Evolutionary conservation across 2,797 vertebrate genomes (phyloP), one percentile per base, ranked within the genome.

Genomic region (Cyprinodon diabolis): DNA sequence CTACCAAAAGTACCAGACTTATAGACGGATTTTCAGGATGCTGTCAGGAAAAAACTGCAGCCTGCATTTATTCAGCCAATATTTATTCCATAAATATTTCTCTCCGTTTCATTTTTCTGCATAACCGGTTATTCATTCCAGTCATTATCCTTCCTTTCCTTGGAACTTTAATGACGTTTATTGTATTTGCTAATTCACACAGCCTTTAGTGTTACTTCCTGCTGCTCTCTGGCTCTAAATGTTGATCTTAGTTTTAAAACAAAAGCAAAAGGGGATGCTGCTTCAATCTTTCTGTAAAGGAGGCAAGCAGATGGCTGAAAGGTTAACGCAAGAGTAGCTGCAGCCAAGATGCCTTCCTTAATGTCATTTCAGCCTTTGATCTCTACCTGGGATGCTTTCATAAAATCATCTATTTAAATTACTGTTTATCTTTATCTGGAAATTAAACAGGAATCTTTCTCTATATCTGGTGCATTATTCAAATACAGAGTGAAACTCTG

Each of bases 141-240:
- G 8, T 48, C 45, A 11, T 1, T 37, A 54, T 6, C 23, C 4
- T 1, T 23, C 13, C 35, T 69, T 82, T 87, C 77, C 60, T 21
- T 12, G 37, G 79, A 82, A 83, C 45, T 23, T 63, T 40, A 12
- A 11, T 4, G 23, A 1, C 43, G 35, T 68, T 81, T 74, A 37
- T 69, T 54, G 13, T n/a, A 35, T 30, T 37, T 57, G 9, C 54
- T 40, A 21, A 43, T 40, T 62, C 37, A 30, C 0, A 37, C 58
- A 19, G 60, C 40, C 13, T 45, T 65, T 40, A 65, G 62, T 43
- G 13, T 65, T 14, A 23, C 62, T 65, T 65, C 40, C 12, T n/a
- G 37, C 40, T 62, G 37, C 5, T 21, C 62, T 45, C 11, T 13
- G 62, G 40, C 62, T 63, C 62, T 40, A 65, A 65, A 65, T 40